Evolutionary conservation across 2,113 vertebrate genomes (phyloP).

Genomic region (Prionailurus viverrinus): DNA sequence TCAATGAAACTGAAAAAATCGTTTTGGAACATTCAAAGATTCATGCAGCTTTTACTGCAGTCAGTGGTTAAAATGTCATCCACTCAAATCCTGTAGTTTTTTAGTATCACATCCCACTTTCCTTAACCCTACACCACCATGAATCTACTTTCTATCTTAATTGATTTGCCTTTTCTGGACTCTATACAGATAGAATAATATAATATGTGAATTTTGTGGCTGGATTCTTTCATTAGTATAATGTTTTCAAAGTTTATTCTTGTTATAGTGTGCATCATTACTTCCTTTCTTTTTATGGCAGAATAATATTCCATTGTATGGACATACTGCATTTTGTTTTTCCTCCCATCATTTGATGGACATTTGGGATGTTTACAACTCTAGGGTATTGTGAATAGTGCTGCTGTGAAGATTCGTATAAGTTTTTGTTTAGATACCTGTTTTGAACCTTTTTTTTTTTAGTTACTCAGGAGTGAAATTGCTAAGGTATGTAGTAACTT

Average conservation of each 20-base stretch:
- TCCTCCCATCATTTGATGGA: background rate
- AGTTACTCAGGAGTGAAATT: background rate
- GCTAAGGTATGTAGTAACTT: background rate
- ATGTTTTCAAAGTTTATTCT: background rate
- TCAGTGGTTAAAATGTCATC: background rate
- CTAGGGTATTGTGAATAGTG: background rate
- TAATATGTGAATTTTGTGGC: background rate
- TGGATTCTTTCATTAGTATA: background rate
- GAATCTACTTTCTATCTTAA: background rate
- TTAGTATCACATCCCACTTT: background rate
- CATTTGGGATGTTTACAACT: background rate
- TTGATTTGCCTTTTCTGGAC: background rate
- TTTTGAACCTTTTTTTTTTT: background rate
- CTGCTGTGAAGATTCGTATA: background rate
- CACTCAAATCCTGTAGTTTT: background rate
- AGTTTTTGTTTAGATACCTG: background rate
- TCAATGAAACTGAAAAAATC: background rate
- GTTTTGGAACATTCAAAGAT: background rate
- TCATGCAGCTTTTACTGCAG: background rate
- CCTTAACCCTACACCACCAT: background rate
- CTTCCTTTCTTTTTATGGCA: background rate
- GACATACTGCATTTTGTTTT: background rate
- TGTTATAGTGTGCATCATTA: background rate
- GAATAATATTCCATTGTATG: background rate
- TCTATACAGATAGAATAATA: background rate